Evolutionary conservation across 1,140 invertebrate species (phyloP), one percentile per base, ranked within the genome.

Genomic region (Notospermus geniculatus): DNA sequence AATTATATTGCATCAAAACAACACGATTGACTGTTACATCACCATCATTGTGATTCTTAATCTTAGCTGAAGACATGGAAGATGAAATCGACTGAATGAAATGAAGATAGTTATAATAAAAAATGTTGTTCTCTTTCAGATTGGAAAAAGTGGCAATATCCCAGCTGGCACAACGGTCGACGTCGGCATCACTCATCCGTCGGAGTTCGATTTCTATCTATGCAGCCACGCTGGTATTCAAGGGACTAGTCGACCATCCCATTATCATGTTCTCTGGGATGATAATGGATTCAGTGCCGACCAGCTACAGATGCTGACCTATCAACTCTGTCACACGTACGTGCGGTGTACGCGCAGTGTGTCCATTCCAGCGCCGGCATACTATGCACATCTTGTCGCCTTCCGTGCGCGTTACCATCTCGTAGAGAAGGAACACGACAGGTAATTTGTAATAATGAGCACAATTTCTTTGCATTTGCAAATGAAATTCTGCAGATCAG

Each of bases 221-320:
- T 99, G 97, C 86, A 97, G 94, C 82, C 97, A 99, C 82, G 95
- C 98, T 82, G 97, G 97, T 65, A 99, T 99, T 74, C 96, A 98
- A 87, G 93, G 94, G 57, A 39, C 60, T 59, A 96, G 92, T 68
- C 87, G 97, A 64, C 97, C 97, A 57, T 97, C 93, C 4, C 97
- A 99, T 83, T 99, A 99, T 83, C 96, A 99, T 83, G 97, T 99
- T 36, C 83, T 99, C 19, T 99, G 97, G 97, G 97, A 99, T 83
- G 97, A 99, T 85, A 99, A 98, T 82, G 90, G 95, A 77, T 95
- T 99, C 78, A 93, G 92, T 73, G 95, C 95, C 15, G 97, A 99
- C 83, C 97, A 99, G 83, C 86, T 99, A 52, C 97, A 99, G 83
- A 97, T 93, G 83, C 86, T 99, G 45, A 99, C 97, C 36, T 99